Evolutionary conservation across 35 echinoderm and acorn worm genomes (phyloP), one percentile per base, ranked within the genome.

Genomic region (Eucidaris tribuloides): DNA sequence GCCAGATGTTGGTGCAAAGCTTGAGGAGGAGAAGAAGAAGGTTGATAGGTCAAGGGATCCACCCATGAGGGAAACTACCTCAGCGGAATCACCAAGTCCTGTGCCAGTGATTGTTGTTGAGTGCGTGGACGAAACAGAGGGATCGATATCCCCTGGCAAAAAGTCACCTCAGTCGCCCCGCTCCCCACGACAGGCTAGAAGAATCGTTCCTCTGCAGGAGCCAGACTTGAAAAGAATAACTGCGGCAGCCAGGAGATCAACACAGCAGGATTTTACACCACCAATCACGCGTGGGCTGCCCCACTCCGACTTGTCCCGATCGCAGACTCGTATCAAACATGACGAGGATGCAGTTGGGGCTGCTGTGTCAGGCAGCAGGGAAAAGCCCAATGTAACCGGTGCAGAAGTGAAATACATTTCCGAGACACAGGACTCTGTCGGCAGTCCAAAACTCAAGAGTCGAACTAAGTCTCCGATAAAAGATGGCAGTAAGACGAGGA

Each of bases 191-290:
- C 68, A 74, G 25, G 68, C 37, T 3, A 13, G 68, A 22, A 74
- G 22, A 74, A 40, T 74, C 5, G n/a, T 33, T 44, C 68, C 68
- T 22, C 3, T 74, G 1, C n/a, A n/a, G n/a, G n/a, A n/a, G n/a
- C n/a, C n/a, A n/a, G n/a, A n/a, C n/a, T n/a, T n/a, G n/a, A 22
- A 2, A 42, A 44, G 44, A 9, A n/a, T 44, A 3, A 42, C 68
- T 24, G n/a, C 15, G 29, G 24, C 34, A 18, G 68, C 35, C 24
- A 33, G 2, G 3, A 24, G 7, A 40, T 74, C 68, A 33, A 44
- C 68, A 13, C 34, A 74, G 68, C 68, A 74, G 37, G 68, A 74
- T n/a, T 74, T 74, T 41, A 27, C 68, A 25, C 68, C 68, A 2
- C 68, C 68, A 24, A 36, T 74, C 25, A 74, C 68, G 22, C 14